phyloP scores from a whole-genome alignment of 1,140 invertebrate species.

The Chymomyza costata region DNA sequence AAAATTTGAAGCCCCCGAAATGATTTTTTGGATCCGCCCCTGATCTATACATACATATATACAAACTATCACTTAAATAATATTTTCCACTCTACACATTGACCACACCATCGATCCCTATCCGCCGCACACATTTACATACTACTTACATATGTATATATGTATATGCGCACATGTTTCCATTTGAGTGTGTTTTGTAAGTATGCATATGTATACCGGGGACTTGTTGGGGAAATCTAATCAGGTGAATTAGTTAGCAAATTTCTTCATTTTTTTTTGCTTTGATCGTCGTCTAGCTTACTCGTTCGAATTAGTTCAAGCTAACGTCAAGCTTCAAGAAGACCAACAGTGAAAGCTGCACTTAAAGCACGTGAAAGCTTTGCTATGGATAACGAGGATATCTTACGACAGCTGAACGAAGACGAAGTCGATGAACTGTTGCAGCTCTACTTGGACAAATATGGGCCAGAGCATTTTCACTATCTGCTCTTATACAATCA shows the following conservation, averaged over 20 bases:
- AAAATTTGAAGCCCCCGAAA: too few species aligned
- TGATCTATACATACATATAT: too few species aligned
- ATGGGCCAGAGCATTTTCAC: conserved; percentile 46
- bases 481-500: conserved; percentile 63
- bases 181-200: too few species aligned
- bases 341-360: too few species aligned
- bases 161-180: too few species aligned
- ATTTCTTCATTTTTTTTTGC: conserved; percentile 12
- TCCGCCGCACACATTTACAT: too few species aligned
- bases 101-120: too few species aligned
- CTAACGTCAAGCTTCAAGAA: neutral
- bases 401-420: conserved; percentile 50
- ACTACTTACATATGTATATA: too few species aligned
- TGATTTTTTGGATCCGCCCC: too few species aligned
- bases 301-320: neutral
- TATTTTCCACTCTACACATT: too few species aligned
- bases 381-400: conserved; percentile 47
- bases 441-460: conserved; percentile 42
- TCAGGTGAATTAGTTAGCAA: conserved; percentile 37
- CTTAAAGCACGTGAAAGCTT: conserved; percentile 5
- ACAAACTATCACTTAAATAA: too few species aligned
- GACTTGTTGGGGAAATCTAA: conserved; percentile 48
- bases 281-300: neutral
- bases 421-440: conserved; percentile 56
- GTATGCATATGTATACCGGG: too few species aligned